Percentiles rank a stretch among this genome's conserved stretches.
Conservation (phyloP, 2,797 vertebrate species). For the Mus caroli region DNA sequence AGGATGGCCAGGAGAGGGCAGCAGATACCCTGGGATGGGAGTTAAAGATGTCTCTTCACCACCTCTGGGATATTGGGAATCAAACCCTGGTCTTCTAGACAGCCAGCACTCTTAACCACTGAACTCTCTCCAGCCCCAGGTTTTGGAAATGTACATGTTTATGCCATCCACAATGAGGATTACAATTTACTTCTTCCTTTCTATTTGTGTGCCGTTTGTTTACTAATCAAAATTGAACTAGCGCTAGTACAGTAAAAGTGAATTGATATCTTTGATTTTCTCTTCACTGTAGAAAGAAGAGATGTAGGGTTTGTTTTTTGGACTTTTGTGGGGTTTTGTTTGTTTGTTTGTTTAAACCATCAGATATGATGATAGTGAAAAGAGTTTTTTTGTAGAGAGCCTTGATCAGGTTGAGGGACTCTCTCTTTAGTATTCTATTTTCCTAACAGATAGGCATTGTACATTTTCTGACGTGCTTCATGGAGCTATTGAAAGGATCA, state of each 20-base stretch:
- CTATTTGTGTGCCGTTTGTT: background rate
- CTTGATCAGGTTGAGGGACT: background rate
- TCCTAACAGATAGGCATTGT: background rate
- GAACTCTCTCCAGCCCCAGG: background rate
- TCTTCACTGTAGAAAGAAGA: background rate
- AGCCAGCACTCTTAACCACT: background rate
- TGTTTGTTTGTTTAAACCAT: background rate
- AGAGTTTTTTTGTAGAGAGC: background rate
- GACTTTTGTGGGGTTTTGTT: background rate
- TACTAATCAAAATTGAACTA: background rate
- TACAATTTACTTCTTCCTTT: background rate
- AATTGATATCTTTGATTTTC: background rate
- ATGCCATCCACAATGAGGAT: background rate
- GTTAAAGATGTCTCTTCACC: background rate
- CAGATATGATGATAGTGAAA: background rate
- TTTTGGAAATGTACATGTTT: background rate
- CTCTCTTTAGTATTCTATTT: background rate
- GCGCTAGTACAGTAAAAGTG: background rate
- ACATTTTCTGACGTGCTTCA: background rate
- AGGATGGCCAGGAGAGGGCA: background rate
- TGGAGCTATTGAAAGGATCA: background rate
- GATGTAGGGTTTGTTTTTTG: background rate
- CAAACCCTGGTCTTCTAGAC: background rate
- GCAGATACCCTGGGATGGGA: background rate
- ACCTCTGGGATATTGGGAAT: background rate